phyloP scores from a whole-genome alignment of 2,888 invertebrate species.

The Eupithecia abbreviata region DNA sequence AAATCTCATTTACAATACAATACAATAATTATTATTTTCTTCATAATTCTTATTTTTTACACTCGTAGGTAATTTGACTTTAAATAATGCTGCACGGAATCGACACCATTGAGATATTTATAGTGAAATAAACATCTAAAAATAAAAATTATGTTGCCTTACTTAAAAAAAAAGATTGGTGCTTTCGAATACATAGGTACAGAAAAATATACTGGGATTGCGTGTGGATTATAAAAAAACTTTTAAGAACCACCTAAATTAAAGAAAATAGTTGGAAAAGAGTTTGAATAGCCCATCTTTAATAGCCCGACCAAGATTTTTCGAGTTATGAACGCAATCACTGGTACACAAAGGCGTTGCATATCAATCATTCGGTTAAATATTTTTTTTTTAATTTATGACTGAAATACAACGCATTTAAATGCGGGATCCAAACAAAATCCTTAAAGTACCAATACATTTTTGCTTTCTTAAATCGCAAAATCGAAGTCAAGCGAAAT shows the following conservation, averaged over 20 bases:
- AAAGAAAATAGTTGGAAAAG: background rate
- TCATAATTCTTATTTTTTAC: background rate
- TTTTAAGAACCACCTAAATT: background rate
- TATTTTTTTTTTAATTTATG: too few relatives aligned
- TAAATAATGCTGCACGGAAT: slow-evolving; percentile 7
- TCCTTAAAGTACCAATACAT: background rate
- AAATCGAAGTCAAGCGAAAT: background rate
- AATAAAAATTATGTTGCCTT: background rate
- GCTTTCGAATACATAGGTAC: background rate
- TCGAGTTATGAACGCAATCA: too few relatives aligned
- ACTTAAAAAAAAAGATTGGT: background rate
- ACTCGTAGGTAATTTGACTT: background rate
- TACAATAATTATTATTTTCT: too few relatives aligned
- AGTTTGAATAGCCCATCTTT: background rate
- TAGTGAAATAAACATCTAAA: background rate
- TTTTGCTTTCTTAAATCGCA: background rate
- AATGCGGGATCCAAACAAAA: background rate
- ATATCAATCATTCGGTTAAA: too few relatives aligned
- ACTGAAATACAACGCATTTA: background rate
- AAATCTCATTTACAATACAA: too few relatives aligned
- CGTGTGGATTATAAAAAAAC: background rate
- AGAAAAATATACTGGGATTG: background rate
- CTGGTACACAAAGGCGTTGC: too few relatives aligned
- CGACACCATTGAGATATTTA: background rate
- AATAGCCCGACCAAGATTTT: too few relatives aligned